phyloP scores from a whole-genome alignment of 2,113 vertebrate species.

The Strix uralensis region DNA sequence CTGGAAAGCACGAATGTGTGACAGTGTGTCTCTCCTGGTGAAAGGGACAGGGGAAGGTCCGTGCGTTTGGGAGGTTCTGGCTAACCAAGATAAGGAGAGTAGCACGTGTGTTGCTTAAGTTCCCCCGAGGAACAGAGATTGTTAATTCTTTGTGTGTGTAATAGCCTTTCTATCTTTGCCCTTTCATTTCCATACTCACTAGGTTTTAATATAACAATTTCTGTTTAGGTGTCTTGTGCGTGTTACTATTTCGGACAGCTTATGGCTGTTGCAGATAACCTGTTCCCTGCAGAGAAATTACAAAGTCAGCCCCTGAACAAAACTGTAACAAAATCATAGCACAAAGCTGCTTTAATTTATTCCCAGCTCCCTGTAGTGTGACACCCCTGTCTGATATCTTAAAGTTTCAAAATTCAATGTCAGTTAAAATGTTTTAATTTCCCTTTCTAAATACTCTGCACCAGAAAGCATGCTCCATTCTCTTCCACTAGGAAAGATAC shows the following conservation, averaged over 20 bases:
- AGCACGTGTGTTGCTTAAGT: fast-evolving
- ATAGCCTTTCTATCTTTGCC: not conserved
- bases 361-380: not conserved
- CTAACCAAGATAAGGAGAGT: not conserved
- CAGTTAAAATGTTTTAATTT: conserved; percentile 58
- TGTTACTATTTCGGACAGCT: not conserved
- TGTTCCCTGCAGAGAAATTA: not conserved
- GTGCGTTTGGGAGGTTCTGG: not conserved
- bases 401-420: conserved; percentile 42
- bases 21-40: not conserved
- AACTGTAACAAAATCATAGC: not conserved
- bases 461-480: not conserved
- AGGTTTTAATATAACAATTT: not conserved
- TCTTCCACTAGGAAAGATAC: not conserved
- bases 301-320: not conserved
- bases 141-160: not conserved
- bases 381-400: conserved; percentile 9
- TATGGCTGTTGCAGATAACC: not conserved
- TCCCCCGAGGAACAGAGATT: not conserved
- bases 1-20: not conserved
- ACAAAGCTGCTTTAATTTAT: conserved; percentile 1
- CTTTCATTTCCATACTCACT: not conserved
- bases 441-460: not conserved
- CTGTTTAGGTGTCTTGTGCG: not conserved
- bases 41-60: not conserved